These are phyloP conservation scores for Donacobius atricapilla DNA, from an alignment of 2,113 vertebrate species.

Conservation along the genomic window DNA sequence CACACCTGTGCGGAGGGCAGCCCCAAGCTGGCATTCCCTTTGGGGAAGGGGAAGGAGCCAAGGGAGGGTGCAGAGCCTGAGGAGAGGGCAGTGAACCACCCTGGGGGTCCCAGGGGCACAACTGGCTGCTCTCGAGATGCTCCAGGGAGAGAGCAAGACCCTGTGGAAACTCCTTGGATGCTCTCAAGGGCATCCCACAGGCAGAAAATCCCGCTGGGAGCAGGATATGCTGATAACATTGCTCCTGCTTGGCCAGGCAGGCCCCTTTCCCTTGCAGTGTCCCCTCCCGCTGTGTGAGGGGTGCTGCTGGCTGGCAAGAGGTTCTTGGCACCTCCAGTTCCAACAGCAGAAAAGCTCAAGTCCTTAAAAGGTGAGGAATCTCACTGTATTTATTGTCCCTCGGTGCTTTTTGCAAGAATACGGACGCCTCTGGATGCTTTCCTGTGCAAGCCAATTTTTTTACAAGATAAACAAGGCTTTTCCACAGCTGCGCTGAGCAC, in stretches of 20 bases:
- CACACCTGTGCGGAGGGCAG: not conserved
- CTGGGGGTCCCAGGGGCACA: not conserved
- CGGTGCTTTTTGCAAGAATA: conserved; percentile 4
- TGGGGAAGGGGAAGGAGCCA: not conserved
- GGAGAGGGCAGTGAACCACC: not conserved
- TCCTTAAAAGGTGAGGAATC: conserved; percentile 60
- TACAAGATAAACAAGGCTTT: not conserved
- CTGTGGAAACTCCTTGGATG: not conserved
- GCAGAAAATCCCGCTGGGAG: not conserved
- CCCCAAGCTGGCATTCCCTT: not conserved
- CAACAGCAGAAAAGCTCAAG: not conserved
- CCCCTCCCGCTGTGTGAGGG: not conserved
- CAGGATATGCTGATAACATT: too few relatives aligned
- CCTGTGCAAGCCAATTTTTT: not conserved
- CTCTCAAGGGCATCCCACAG: not conserved
- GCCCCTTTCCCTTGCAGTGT: not conserved
- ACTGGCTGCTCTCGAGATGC: rapidly evolving
- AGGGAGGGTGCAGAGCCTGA: not conserved
- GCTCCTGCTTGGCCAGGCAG: not conserved
- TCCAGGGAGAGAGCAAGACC: not conserved
- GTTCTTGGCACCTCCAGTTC: not conserved
- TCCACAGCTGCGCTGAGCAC: not conserved
- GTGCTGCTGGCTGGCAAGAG: not conserved
- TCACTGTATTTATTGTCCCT: not conserved
- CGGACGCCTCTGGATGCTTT: not conserved